Evolutionary conservation across 2,797 vertebrate species (phyloP), one percentile per base, ranked within the genome.

Genomic region (Bradypodion ventrale): DNA sequence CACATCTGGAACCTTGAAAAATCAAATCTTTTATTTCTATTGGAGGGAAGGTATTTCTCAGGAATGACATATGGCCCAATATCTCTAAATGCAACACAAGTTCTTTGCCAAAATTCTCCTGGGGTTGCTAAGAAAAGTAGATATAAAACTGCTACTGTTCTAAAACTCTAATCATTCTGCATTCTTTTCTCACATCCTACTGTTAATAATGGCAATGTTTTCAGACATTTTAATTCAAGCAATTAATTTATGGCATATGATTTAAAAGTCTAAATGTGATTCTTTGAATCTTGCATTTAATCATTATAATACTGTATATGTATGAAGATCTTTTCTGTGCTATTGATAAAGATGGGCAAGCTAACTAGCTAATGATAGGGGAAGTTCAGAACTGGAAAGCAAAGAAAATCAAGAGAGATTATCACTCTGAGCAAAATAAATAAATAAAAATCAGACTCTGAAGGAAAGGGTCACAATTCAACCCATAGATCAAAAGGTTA

Each of bases 1-100:
- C 0, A 74, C 35, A 78, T 89, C 76, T 91, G 81, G 80, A 87
- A 91, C 42, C 87, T 92, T 90, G 83, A 70, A 92, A 91, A 93
- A 87, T 92, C 89, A 93, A 93, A 90, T 87, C 68, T 66, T 32
- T 91, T 91, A 89, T 89, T 94, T 92, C 77, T 35, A 80, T 76
- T 42, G 75, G 76, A 21, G 78, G 80, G 72, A 80, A 82, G 85
- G 79, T 90, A 87, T 93, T 92, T 93, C 88, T 90, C 93, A 74
- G 85, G 86, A 88, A 60, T 84, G 80, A 91, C 78, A 93, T 76
- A 0, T 19, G 60, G 68, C 5, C 79, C 75, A 60, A 60, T 23
- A 90, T 44, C 92, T 66, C 59, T 88, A 78, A 91, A 90, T 85
- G 68, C 13, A 84, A 84, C 84, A 62, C 92, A 89, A 88, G 70